Evolutionary conservation across 2,797 vertebrate genomes (phyloP).

Genomic region (Hephaestus fuliginosus): DNA sequence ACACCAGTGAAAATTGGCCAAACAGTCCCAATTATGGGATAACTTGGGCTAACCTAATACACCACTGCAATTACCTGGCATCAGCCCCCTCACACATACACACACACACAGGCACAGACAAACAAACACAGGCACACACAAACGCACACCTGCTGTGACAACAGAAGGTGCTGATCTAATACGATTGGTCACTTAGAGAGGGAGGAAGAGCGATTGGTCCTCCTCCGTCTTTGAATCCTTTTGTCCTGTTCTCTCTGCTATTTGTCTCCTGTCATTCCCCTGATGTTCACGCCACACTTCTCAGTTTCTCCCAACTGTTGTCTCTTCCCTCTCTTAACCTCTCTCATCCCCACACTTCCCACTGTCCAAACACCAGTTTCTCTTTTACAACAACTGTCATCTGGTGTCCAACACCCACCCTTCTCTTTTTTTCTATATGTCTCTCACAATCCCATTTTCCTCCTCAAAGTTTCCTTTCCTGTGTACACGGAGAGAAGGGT

Average conservation of each 20-base stretch:
- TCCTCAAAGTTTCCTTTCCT: slow-evolving; percentile 1
- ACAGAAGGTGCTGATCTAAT: slow-evolving; percentile 89
- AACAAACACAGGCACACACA: slow-evolving; percentile 66
- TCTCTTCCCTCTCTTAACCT: slow-evolving; percentile 33
- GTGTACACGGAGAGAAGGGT: neutral
- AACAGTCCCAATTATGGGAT: slow-evolving; percentile 88
- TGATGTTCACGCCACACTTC: slow-evolving; percentile 42
- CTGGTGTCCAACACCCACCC: neutral
- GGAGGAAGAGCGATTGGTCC: slow-evolving; percentile 82
- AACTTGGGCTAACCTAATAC: slow-evolving; percentile 87
- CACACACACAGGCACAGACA: slow-evolving; percentile 44
- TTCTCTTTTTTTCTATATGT: neutral
- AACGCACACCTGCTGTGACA: slow-evolving; percentile 77
- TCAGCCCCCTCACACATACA: slow-evolving; percentile 56
- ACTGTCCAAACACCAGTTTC: slow-evolving; percentile 37
- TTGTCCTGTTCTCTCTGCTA: slow-evolving; percentile 70
- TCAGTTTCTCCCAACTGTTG: slow-evolving; percentile 45
- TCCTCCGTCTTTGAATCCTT: slow-evolving; percentile 73
- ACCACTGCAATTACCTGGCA: slow-evolving; percentile 88
- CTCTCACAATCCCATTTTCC: slow-evolving; percentile 17
- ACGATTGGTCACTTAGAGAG: slow-evolving; percentile 83
- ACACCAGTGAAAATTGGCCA: slow-evolving; percentile 87
- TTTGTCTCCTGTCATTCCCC: slow-evolving; percentile 71
- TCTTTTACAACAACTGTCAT: slow-evolving; percentile 35
- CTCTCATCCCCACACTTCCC: slow-evolving; percentile 33